Conservation (phyloP, 2,888 invertebrate genomes). For the Athetis lepigone region DNA sequence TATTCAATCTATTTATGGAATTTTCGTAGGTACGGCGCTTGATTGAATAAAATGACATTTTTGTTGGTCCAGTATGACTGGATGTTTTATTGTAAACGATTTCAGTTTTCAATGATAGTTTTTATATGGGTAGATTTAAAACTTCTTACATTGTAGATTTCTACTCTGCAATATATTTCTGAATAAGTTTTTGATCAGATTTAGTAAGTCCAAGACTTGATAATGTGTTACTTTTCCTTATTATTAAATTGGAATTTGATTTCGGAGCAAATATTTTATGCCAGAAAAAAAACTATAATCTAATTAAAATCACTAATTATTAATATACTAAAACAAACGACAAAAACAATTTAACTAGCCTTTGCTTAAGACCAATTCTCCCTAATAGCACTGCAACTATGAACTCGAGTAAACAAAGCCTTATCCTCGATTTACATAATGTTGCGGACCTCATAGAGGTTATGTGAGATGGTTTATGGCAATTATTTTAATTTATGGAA, state of each 20-base stretch:
- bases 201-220: not conserved
- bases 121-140: constrained; percentile 3
- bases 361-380: not conserved
- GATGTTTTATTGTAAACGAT: constrained; percentile 26
- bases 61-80: constrained; percentile 35
- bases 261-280: too few species aligned
- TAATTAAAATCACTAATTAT: too few species aligned
- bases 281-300: too few species aligned
- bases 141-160: constrained; percentile 1
- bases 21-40: constrained; percentile 59
- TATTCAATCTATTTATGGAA: constrained; percentile 73
- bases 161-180: not conserved
- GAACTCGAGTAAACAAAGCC: constrained; percentile 48
- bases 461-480: constrained; percentile 32
- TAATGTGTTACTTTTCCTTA: too few species aligned
- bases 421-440: constrained; percentile 51
- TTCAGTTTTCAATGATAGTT: constrained; percentile 25
- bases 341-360: not conserved
- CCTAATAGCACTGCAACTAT: constrained; percentile 17
- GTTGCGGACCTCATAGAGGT: constrained; percentile 41
- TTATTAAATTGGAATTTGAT: too few species aligned
- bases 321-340: not conserved
- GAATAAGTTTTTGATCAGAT: not conserved
- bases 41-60: constrained; percentile 66
- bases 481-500: constrained; percentile 60